phyloP scores from a whole-genome alignment of 2,797 vertebrate genomes.

The Myotis pilosus region DNA sequence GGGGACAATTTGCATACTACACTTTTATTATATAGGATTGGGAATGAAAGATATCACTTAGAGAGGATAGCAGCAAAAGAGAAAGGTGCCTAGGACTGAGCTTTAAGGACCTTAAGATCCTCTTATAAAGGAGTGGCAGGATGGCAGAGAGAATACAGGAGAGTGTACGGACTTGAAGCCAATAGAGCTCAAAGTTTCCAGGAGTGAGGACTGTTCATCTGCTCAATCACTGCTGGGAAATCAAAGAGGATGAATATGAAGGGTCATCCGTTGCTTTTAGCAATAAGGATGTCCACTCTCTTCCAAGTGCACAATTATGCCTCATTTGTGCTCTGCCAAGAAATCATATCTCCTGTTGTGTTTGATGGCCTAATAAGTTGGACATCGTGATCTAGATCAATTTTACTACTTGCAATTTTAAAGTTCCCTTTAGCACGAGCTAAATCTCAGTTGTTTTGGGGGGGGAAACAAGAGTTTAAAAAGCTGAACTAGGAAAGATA shows the following conservation, averaged over 20 bases:
- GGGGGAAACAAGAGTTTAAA: not conserved
- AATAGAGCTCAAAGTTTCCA: not conserved
- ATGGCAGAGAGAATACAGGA: not conserved
- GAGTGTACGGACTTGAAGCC: not conserved
- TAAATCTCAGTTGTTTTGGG: not conserved
- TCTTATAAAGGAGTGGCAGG: not conserved
- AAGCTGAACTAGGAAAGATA: not conserved
- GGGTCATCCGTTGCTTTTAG: not conserved
- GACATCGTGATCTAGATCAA: not conserved
- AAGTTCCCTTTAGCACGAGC: not conserved
- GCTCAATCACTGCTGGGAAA: not conserved
- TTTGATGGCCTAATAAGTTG: not conserved
- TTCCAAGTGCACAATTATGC: not conserved
- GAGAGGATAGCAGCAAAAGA: not conserved
- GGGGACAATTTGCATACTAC: too few relatives aligned
- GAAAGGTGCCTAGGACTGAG: not conserved
- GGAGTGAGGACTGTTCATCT: not conserved
- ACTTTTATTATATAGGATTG: not conserved
- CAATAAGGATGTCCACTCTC: not conserved
- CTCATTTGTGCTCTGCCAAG: not conserved
- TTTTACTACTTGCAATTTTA: not conserved
- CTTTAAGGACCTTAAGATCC: not conserved
- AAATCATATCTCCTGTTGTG: not conserved
- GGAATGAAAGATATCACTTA: not conserved
- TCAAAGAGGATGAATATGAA: not conserved